Percentiles rank a stretch among this genome's conserved stretches.
These are phyloP conservation scores for Orgyia antiqua DNA, from an alignment of 2,888 invertebrate genomes.

Conservation along the genomic window DNA sequence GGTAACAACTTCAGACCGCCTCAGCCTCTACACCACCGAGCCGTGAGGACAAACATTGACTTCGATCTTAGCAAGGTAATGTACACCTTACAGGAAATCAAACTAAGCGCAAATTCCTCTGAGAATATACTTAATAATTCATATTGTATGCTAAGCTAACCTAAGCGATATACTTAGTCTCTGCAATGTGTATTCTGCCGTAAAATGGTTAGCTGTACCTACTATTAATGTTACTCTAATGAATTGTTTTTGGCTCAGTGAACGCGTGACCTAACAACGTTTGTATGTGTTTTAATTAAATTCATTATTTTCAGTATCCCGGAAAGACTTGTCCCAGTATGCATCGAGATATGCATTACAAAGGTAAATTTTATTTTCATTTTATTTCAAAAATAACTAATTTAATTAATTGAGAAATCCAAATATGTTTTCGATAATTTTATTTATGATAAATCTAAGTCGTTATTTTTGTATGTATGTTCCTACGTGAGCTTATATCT, in stretches of 20 bases:
- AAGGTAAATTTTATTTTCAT: slow-evolving; percentile 78
- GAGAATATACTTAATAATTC: slow-evolving; percentile 23
- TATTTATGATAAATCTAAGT: too few species aligned
- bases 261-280: slow-evolving; percentile 12
- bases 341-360: slow-evolving; percentile 95
- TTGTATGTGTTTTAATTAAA: slow-evolving; percentile 13
- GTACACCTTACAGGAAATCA: slow-evolving; percentile 21
- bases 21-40: slow-evolving; percentile 94
- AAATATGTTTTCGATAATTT: not conserved
- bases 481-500: too few species aligned
- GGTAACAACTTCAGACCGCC: slow-evolving; percentile 97
- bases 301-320: slow-evolving; percentile 76
- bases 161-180: slow-evolving; percentile 27
- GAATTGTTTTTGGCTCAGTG: slow-evolving; percentile 13
- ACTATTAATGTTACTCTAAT: slow-evolving; percentile 20
- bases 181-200: slow-evolving; percentile 21
- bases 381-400: too few species aligned
- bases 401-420: not conserved
- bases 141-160: slow-evolving; percentile 28
- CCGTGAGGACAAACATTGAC: slow-evolving; percentile 97
- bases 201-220: slow-evolving; percentile 19
- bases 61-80: slow-evolving; percentile 88
- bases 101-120: slow-evolving; percentile 18
- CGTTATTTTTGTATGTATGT: too few species aligned
- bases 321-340: slow-evolving; percentile 93